phyloP scores from a whole-genome alignment of 2,797 vertebrate species.

The Acanthis flammea region DNA sequence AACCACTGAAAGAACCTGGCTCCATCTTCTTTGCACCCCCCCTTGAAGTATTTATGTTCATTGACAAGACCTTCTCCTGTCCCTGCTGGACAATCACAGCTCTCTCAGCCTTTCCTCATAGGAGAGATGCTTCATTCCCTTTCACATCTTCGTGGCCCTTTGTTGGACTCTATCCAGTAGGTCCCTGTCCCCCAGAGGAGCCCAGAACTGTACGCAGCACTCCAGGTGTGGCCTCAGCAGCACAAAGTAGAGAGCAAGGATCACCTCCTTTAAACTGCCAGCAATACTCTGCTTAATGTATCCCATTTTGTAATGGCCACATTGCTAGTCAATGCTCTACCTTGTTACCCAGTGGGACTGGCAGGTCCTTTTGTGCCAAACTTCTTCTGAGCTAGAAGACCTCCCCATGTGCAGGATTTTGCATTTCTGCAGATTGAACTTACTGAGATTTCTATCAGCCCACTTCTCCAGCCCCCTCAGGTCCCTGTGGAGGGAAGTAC shows the following conservation, averaged over 20 bases:
- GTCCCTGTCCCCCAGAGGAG: background rate
- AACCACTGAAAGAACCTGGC: background rate
- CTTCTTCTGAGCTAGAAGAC: background rate
- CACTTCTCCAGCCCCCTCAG: background rate
- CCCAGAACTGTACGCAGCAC: background rate
- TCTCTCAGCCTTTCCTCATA: background rate
- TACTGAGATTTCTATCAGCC: background rate
- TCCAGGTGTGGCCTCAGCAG: background rate
- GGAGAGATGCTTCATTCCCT: background rate
- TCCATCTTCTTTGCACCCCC: background rate
- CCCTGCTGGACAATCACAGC: background rate
- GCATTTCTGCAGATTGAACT: background rate
- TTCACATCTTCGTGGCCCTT: accelerated
- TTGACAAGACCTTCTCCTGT: background rate
- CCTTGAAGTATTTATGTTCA: background rate
- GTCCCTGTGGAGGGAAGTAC: background rate
- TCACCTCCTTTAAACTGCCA: background rate
- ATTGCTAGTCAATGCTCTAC: background rate
- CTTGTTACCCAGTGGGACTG: background rate
- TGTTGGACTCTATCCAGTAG: background rate
- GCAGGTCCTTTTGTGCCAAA: background rate
- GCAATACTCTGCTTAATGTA: background rate
- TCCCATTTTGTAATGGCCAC: background rate
- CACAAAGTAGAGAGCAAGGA: background rate
- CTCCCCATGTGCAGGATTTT: background rate